Evolutionary conservation across 1,140 invertebrate genomes (phyloP), one percentile per base, ranked within the genome.

Genomic region (Araneus ventricosus): DNA sequence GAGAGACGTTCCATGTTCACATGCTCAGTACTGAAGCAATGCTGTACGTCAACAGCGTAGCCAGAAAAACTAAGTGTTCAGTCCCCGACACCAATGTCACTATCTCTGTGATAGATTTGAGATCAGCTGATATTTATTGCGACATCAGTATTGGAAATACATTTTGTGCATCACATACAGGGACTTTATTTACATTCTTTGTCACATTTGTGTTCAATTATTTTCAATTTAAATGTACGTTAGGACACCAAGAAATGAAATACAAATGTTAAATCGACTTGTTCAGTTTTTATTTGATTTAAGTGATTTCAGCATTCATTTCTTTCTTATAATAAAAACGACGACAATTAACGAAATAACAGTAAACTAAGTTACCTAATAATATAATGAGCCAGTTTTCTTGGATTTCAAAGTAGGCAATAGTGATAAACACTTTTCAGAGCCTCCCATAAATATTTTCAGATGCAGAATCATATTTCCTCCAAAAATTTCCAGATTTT

Each of bases 1-100:
- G 97, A 22, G 97, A 98, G 95, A 97, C 96, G 17, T 96, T 97
- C n/a, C 97, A 97, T 94, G 96, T 97, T 39, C 97, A 97, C 94
- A 97, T 96, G 20, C 96, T 96, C 3, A 96, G 96, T 6, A 95
- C 96, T 7, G 96, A 96, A 88, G 95, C 96, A 2, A 95, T 96
- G 0, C 95, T 96, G 82, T 95, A 95, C 37, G 95, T 96, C 89
- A 95, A 96, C 94, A 95, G 95, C 37, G 91, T 96, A n/a, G 95
- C 96, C 0, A 95, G 96, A 75, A 95, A 95, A 82, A 97, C 97
- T 75, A 97, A 96, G n/a, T 98, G 97, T 95, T 96, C 96, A 39
- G 97, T 92, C 22, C 80, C 59, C 24, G 4, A 39, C 5, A 70
- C 39, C 0, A 92, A 92, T 39, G 24, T 52, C 22, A 70, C 59